A percentile compares a stretch with the other conserved stretches of the same genome.
Conservation (phyloP, 2,797 vertebrate genomes). For the Pogonophryne albipinna region DNA sequence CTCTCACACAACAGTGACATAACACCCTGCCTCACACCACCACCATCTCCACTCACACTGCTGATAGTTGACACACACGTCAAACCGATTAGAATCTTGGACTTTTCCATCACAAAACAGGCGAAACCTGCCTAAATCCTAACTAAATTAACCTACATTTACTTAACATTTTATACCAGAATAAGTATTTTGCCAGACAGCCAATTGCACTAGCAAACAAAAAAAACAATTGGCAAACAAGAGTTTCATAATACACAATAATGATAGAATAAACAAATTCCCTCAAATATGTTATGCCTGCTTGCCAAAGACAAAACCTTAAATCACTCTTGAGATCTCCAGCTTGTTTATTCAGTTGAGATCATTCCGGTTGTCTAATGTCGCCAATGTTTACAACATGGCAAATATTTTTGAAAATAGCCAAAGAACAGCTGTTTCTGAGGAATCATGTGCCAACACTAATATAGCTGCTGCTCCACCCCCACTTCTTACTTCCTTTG, state of each 20-base stretch:
- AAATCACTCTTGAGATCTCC: conserved; percentile 11
- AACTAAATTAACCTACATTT: conserved; percentile 6
- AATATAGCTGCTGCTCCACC: conserved; percentile 40
- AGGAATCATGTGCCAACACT: conserved; percentile 47
- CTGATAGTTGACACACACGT: conserved; percentile 34
- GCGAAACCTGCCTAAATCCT: conserved; percentile 23
- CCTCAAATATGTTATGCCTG: conserved; percentile 6
- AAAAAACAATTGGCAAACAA: background rate
- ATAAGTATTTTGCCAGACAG: background rate
- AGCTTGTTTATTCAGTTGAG: conserved; percentile 64
- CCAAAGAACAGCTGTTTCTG: conserved; percentile 53
- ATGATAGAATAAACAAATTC: conserved; percentile 12
- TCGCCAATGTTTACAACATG: conserved; percentile 48
- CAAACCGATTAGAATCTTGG: conserved; percentile 26
- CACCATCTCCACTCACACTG: conserved; percentile 15
- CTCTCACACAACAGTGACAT: conserved; percentile 24
- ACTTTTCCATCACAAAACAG: conserved; percentile 33
- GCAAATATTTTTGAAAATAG: conserved; percentile 59
- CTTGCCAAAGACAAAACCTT: conserved; percentile 4
- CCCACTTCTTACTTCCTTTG: conserved; percentile 1
- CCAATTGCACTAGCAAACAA: background rate
- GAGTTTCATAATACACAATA: conserved; percentile 8
- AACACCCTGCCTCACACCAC: conserved; percentile 1
- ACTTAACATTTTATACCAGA: background rate
- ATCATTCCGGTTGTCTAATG: conserved; percentile 39